Base-by-base conservation (phyloP, 1,140 invertebrate species). In the Achatina immaculata region DNA sequence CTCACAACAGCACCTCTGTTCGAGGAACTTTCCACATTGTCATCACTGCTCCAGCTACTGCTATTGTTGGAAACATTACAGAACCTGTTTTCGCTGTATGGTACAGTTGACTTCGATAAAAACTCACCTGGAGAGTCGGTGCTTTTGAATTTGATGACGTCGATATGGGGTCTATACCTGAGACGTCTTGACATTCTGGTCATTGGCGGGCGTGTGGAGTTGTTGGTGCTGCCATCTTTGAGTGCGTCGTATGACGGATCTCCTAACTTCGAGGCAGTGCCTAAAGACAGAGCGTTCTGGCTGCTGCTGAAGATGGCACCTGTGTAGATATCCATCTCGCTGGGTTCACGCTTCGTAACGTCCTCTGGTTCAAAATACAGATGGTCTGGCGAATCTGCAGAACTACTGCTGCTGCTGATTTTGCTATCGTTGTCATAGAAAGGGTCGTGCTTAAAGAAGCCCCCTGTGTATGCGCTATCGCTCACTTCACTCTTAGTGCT, bases 41-140 rank as follows among this genome's bases (percentile, higher is more conserved):
- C 58, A 2, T 31, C 31, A 62, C 16, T 19, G 31, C n/a, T 31
- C n/a, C n/a, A 62, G 48, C 28, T 55, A 55, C n/a, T 62, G 74
- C 74, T 76, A 40, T 76, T 76, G 34, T 76, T 76, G 55, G 74
- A 76, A 4, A 40, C n/a, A 42, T 71, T 71, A 24, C 16, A n/a
- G 19, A 42, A n/a, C 6, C 38, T 40, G 1, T 24, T 40, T n/a
- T 71, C 42, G 38, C 38, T 24, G 21, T 42, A 40, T 40, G 38
- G 36, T 9, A 24, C 38, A 2, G 40, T 71, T 6, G 2, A n/a
- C 24, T 40, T 71, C 0, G 38, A 42, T 6, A 45, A 40, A n/a
- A 71, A 71, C 21, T 45, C 21, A n/a, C 28, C 40, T 21, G 38
- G 1, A 3, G 38, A 42, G 21, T 71, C 42, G 14, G 68, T 71